A percentile compares a stretch with the other conserved stretches of the same genome.
Evolutionary conservation across 2,797 vertebrate species (phyloP).

Genomic region (Siniperca undulata): DNA sequence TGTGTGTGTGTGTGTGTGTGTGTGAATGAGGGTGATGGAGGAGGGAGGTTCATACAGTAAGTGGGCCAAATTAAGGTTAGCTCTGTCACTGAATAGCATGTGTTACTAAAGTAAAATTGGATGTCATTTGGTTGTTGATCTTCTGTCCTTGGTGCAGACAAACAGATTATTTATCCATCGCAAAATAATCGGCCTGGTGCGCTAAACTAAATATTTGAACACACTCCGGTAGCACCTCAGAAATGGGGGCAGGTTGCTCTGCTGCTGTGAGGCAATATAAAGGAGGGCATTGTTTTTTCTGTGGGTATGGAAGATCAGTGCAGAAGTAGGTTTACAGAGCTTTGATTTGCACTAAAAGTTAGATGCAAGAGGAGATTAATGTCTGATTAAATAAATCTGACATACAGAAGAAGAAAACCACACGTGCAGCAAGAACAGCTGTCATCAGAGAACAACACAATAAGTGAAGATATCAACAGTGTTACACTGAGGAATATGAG

Average conservation of each 20-base stretch:
- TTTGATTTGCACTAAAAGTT: slow-evolving; percentile 32
- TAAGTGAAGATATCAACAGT: slow-evolving; percentile 35
- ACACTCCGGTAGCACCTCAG: slow-evolving; percentile 36
- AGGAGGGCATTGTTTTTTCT: slow-evolving; percentile 67
- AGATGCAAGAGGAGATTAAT: slow-evolving; percentile 19
- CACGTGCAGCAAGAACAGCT: slow-evolving; percentile 25
- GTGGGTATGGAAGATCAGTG: slow-evolving; percentile 42
- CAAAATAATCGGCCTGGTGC: slow-evolving; percentile 34
- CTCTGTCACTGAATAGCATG: neutral
- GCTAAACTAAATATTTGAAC: slow-evolving; percentile 67
- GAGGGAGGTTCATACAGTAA: slow-evolving; percentile 35
- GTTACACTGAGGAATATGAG: slow-evolving; percentile 53
- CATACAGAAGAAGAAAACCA: slow-evolving; percentile 15
- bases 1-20: slow-evolving; percentile 32
- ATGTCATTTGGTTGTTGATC: slow-evolving; percentile 5
- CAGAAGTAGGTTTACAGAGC: slow-evolving; percentile 46
- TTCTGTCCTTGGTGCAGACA: slow-evolving; percentile 20
- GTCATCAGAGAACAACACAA: slow-evolving; percentile 31
- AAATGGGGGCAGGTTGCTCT: slow-evolving; percentile 69
- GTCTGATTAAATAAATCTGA: slow-evolving; percentile 42
- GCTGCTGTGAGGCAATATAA: slow-evolving; percentile 64
- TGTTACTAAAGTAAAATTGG: slow-evolving; percentile 3
- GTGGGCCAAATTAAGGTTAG: slow-evolving; percentile 39
- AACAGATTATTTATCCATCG: slow-evolving; percentile 33
- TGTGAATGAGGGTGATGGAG: slow-evolving; percentile 21